Conservation (phyloP, 2,888 invertebrate species). For the Drosophila niveifrons region DNA sequence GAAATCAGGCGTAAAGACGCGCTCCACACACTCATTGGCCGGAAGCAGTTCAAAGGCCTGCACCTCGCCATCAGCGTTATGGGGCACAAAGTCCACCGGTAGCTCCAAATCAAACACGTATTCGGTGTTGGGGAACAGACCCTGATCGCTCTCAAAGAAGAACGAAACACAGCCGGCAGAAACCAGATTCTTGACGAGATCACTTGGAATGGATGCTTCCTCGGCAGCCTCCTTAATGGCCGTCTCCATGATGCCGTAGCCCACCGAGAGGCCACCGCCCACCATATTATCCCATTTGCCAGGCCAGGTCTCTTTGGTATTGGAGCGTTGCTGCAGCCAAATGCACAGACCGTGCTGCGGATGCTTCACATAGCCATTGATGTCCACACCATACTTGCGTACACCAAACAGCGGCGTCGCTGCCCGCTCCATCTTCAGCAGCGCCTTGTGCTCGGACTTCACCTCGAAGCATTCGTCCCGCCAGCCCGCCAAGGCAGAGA, state of each 20-base stretch:
- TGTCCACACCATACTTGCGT: constrained; percentile 96
- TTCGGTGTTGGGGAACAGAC: constrained; percentile 97
- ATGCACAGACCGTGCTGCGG: constrained; percentile 92
- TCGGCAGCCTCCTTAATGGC: constrained; percentile 97
- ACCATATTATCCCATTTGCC: constrained; percentile 98
- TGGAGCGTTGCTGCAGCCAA: constrained; percentile 96
- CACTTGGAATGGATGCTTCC: constrained; percentile 95
- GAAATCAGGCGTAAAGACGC: constrained; percentile 93
- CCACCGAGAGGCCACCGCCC: constrained; percentile 96
- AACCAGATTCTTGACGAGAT: constrained; percentile 88
- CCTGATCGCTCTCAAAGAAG: constrained; percentile 96
- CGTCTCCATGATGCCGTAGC: constrained; percentile 94
- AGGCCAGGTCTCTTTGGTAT: constrained; percentile 97
- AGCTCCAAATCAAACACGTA: constrained; percentile 97
- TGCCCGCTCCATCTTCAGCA: constrained; percentile 94
- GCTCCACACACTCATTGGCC: constrained; percentile 92
- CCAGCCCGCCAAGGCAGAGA: constrained; percentile 95
- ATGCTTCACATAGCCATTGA: constrained; percentile 96
- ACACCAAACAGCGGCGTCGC: constrained; percentile 97
- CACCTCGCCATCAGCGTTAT: constrained; percentile 97
- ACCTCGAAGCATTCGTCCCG: constrained; percentile 97
- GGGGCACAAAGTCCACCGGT: constrained; percentile 95
- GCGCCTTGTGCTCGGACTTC: constrained; percentile 88
- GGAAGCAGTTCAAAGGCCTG: constrained; percentile 95
- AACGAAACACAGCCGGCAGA: constrained; percentile 87